phyloP scores from a whole-genome alignment of 2,888 invertebrate genomes.

The Congeria kusceri region DNA sequence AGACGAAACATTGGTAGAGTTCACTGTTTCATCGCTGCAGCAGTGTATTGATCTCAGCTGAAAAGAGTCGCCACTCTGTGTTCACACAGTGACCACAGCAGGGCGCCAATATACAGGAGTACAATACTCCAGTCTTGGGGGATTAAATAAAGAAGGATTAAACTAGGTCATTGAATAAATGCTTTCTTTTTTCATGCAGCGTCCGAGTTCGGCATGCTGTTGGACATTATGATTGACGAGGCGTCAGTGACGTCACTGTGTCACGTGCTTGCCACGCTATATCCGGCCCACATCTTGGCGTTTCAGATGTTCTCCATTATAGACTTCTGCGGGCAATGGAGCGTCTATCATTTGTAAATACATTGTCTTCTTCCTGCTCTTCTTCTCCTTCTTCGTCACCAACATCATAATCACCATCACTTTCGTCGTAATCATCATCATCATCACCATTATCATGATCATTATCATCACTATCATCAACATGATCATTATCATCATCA shows the following conservation, averaged over 20 bases:
- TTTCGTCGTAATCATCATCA: background rate
- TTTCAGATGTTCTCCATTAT: conserved; percentile 38
- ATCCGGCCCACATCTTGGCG: conserved; percentile 35
- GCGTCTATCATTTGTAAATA: conserved; percentile 41
- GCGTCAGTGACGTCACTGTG: conserved; percentile 25
- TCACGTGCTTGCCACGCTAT: conserved; percentile 23
- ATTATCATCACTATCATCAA: background rate
- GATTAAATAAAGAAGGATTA: too few relatives aligned
- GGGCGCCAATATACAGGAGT: too few relatives aligned
- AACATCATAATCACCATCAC: background rate
- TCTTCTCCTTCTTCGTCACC: background rate
- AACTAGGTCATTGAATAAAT: too few relatives aligned
- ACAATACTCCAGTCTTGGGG: too few relatives aligned
- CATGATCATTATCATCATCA: background rate
- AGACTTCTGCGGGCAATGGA: conserved; percentile 47
- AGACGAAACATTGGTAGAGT: too few relatives aligned
- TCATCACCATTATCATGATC: background rate
- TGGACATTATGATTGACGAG: conserved; percentile 46
- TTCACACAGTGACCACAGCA: too few relatives aligned
- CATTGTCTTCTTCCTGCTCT: too few relatives aligned
- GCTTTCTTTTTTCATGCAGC: conserved; percentile 40
- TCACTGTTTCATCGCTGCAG: too few relatives aligned
- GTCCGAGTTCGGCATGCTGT: conserved; percentile 36
- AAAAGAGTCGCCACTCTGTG: too few relatives aligned
- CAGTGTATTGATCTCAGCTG: too few relatives aligned